phyloP scores from a whole-genome alignment of 2,888 invertebrate species.

The Torymus texanus region DNA sequence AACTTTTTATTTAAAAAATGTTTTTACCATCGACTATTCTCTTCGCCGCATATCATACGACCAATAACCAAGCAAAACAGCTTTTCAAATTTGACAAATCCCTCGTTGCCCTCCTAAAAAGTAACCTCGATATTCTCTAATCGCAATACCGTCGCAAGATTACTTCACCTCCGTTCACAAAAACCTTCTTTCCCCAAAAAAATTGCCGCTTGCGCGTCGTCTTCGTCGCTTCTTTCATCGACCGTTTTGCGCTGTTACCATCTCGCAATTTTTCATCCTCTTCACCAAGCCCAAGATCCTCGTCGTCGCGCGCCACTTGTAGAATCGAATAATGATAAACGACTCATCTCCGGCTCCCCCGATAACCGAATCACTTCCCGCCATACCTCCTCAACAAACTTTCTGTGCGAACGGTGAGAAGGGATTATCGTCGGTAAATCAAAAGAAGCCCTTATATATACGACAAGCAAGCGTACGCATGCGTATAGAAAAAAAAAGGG shows the following conservation, averaged over 20 bases:
- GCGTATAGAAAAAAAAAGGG: neutral
- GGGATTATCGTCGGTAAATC: slow-evolving; percentile 47
- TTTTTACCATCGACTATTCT: too few relatives aligned
- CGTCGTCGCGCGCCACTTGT: slow-evolving; percentile 34
- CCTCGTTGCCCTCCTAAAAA: too few relatives aligned
- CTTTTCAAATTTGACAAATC: too few relatives aligned
- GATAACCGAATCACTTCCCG: slow-evolving; percentile 53
- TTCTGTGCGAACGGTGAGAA: slow-evolving; percentile 4
- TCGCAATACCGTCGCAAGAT: too few relatives aligned
- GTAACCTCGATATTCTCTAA: too few relatives aligned
- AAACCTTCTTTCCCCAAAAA: neutral
- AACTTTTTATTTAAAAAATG: too few relatives aligned
- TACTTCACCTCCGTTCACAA: too few relatives aligned
- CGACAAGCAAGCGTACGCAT: neutral
- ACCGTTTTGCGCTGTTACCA: neutral
- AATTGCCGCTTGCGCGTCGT: neutral
- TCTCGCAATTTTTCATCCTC: slow-evolving; percentile 30
- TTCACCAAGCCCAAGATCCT: neutral
- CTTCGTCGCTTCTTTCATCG: slow-evolving; percentile 13
- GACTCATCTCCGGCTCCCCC: slow-evolving; percentile 47
- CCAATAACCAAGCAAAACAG: too few relatives aligned
- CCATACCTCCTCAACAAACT: slow-evolving; percentile 29
- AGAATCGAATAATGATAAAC: slow-evolving; percentile 56
- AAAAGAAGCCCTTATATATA: slow-evolving; percentile 11
- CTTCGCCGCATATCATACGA: too few relatives aligned